A percentile compares a stretch with the other conserved stretches of the same genome.
Evolutionary conservation across 2,113 vertebrate genomes (phyloP).

Genomic region (Nesospiza acunhae): DNA sequence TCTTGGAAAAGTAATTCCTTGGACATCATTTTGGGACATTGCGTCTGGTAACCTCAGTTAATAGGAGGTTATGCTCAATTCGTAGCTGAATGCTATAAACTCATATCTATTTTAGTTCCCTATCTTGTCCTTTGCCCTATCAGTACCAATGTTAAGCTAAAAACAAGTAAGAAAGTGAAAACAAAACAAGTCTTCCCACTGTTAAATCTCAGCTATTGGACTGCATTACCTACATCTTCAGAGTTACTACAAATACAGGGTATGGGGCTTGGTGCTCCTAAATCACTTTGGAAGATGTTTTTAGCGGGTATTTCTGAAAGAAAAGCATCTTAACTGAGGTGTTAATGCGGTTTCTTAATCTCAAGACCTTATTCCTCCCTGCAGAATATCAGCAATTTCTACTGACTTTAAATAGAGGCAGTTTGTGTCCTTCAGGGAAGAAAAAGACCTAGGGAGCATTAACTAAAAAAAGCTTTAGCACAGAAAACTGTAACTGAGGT

Average conservation of each 20-base stretch:
- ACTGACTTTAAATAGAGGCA: constrained; percentile 28
- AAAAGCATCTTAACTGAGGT: neutral
- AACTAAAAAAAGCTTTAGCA: constrained; percentile 39
- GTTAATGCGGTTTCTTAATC: neutral
- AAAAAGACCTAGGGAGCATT: constrained; percentile 13
- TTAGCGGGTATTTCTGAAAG: neutral
- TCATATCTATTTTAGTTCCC: neutral
- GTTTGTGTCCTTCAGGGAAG: constrained; percentile 45
- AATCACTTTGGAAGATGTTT: constrained; percentile 8
- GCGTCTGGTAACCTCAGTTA: neutral
- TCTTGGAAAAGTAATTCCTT: neutral
- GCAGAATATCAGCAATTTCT: constrained; percentile 15
- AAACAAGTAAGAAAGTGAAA: neutral
- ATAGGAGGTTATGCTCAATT: neutral
- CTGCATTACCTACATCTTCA: neutral
- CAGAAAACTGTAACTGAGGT: constrained; percentile 31
- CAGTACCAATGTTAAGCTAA: neutral
- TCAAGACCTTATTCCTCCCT: constrained; percentile 3
- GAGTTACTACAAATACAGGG: neutral
- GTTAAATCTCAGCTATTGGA: neutral
- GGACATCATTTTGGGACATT: neutral
- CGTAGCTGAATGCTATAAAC: neutral
- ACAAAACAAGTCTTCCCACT: neutral
- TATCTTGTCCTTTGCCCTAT: neutral
- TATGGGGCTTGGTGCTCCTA: neutral